Evolutionary conservation across 2,888 invertebrate genomes (phyloP).

Genomic region (Apoda limacodes): DNA sequence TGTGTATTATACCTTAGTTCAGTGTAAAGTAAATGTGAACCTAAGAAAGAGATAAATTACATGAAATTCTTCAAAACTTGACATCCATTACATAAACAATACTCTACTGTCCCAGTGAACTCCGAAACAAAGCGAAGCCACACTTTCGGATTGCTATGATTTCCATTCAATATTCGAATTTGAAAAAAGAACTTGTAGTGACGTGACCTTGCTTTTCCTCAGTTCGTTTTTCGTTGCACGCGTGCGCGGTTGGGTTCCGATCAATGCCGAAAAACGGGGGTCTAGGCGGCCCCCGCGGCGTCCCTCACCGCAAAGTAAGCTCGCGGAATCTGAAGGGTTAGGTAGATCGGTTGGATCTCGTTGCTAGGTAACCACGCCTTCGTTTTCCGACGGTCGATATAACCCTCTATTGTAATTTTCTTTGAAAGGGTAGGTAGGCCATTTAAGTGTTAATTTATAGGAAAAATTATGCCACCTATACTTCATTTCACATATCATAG

Average conservation of each 20-base stretch:
- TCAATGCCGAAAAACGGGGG: slow-evolving; percentile 68
- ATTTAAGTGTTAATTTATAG: too few relatives aligned
- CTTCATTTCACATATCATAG: too few relatives aligned
- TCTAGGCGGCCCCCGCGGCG: slow-evolving; percentile 36
- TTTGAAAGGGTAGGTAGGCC: slow-evolving; percentile 50
- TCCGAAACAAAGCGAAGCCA: slow-evolving; percentile 32
- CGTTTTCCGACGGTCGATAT: slow-evolving; percentile 46
- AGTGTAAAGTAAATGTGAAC: too few relatives aligned
- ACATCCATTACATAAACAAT: too few relatives aligned
- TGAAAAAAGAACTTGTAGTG: slow-evolving; percentile 63
- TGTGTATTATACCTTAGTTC: too few relatives aligned
- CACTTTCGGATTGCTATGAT: slow-evolving; percentile 48
- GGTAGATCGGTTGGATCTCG: slow-evolving; percentile 32
- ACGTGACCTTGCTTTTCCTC: slow-evolving; percentile 63
- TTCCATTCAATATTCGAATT: slow-evolving; percentile 63
- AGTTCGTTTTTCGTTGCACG: slow-evolving; percentile 63
- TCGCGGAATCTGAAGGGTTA: slow-evolving; percentile 64
- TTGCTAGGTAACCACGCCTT: slow-evolving; percentile 60
- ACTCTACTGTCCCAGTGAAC: slow-evolving; percentile 48
- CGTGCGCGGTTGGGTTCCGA: slow-evolving; percentile 58
- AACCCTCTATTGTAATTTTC: slow-evolving; percentile 52
- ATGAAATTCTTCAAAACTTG: too few relatives aligned
- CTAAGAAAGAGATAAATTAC: too few relatives aligned
- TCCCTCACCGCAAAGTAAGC: slow-evolving; percentile 54
- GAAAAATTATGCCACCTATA: too few relatives aligned